Percentiles rank a stretch among this genome's conserved stretches.
Conservation (phyloP, 2,113 vertebrate species). For the Balaeniceps rex region DNA sequence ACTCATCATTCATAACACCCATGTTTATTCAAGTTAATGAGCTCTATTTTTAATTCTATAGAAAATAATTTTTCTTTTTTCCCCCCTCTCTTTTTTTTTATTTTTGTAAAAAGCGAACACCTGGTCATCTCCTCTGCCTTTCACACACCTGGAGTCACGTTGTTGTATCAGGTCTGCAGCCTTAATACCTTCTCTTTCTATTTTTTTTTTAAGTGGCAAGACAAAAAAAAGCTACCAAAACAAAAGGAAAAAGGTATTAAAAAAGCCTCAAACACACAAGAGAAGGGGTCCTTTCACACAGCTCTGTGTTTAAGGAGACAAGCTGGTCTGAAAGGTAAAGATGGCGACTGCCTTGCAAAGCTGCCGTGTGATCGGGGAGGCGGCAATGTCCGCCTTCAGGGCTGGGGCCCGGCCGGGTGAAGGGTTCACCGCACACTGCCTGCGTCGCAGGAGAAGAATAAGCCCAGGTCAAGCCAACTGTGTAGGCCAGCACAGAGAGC, state of each 20-base stretch:
- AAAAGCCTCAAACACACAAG: not conserved
- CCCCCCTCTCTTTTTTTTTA: not conserved
- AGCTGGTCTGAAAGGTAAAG: not conserved
- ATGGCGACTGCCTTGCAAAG: not conserved
- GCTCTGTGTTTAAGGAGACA: not conserved
- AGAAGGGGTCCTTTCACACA: not conserved
- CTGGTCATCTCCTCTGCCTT: not conserved
- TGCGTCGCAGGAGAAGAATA: not conserved
- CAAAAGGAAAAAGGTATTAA: not conserved
- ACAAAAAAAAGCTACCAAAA: not conserved
- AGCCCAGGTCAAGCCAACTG: constrained; percentile 27
- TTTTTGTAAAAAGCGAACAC: not conserved
- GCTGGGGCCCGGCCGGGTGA: not conserved
- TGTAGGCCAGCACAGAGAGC: not conserved
- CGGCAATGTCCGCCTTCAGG: not conserved
- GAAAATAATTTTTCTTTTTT: not conserved
- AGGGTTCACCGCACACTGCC: not conserved
- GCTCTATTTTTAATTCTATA: not conserved
- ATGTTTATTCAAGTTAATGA: not conserved
- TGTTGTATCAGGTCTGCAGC: not conserved
- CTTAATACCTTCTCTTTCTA: not conserved
- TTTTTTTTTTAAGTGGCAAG: not conserved
- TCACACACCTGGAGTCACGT: accelerated
- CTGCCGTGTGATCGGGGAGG: not conserved
- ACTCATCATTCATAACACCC: not conserved